phyloP scores from a whole-genome alignment of 1,140 invertebrate genomes.

The Campodea augens region DNA sequence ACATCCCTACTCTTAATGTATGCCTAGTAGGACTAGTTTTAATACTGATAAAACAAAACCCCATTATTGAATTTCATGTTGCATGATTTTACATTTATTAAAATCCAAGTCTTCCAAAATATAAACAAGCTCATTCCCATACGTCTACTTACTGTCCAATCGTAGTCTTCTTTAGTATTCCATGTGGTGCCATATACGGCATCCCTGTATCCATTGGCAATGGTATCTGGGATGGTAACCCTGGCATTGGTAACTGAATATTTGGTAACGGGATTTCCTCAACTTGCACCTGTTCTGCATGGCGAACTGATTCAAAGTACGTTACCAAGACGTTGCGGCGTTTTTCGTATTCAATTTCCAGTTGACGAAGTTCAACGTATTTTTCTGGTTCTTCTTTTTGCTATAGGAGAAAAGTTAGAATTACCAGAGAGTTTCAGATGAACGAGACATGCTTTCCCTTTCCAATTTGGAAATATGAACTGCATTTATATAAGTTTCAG shows the following conservation, averaged over 20 bases:
- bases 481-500: not conserved
- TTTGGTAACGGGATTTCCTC: conserved; percentile 89
- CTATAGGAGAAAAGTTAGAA: conserved; percentile 29
- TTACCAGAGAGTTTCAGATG: too few relatives aligned
- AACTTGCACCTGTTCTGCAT: conserved; percentile 87
- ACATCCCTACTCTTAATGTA: too few relatives aligned
- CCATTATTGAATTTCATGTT: too few relatives aligned
- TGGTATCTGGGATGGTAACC: conserved; percentile 51
- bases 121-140: too few relatives aligned
- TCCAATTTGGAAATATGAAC: too few relatives aligned
- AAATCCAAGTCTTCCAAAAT: too few relatives aligned
- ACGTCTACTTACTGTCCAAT: too few relatives aligned
- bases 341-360: conserved; percentile 84
- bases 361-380: conserved; percentile 72
- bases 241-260: conserved; percentile 22
- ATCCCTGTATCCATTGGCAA: conserved; percentile 37
- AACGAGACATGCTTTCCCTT: too few relatives aligned
- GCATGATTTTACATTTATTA: too few relatives aligned
- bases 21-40: too few relatives aligned
- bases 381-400: conserved; percentile 92
- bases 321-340: conserved; percentile 63
- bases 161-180: conserved; percentile 63
- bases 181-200: conserved; percentile 18
- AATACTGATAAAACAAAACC: too few relatives aligned
- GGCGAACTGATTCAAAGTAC: conserved; percentile 85